Conservation (phyloP, 2,888 invertebrate species). For the Drosophila maculinotata region DNA sequence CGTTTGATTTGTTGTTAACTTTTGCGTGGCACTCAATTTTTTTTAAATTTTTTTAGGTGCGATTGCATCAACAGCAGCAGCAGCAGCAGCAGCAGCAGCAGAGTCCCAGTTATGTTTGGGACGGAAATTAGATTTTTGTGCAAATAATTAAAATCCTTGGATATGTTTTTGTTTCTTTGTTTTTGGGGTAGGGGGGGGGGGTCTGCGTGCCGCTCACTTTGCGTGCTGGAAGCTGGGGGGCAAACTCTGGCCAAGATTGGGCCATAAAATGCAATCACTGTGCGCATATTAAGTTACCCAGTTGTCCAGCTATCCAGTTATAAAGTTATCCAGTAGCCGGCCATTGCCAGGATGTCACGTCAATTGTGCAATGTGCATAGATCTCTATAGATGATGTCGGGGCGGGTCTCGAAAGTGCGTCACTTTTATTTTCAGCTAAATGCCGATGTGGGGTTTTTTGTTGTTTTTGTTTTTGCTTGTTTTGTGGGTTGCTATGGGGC, state of each 20-base stretch:
- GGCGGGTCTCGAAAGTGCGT: slow-evolving; percentile 61
- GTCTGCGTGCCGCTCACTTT: slow-evolving; percentile 60
- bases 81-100: slow-evolving; percentile 23
- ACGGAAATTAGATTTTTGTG: slow-evolving; percentile 75
- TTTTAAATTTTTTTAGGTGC: slow-evolving; percentile 9
- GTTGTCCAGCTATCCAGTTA: too few species aligned
- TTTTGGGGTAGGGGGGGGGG: too few species aligned
- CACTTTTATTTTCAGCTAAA: slow-evolving; percentile 21
- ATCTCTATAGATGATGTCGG: slow-evolving; percentile 13
- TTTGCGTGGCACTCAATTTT: slow-evolving; percentile 60
- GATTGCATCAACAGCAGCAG: slow-evolving; percentile 33
- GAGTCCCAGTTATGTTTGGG: slow-evolving; percentile 36
- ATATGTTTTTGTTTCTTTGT: slow-evolving; percentile 6
- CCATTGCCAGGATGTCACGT: slow-evolving; percentile 70
- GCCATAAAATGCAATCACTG: slow-evolving; percentile 67
- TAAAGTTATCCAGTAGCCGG: slow-evolving; percentile 24
- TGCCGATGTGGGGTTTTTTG: background rate
- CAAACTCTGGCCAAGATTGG: slow-evolving; percentile 31
- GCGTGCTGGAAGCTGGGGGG: slow-evolving; percentile 33
- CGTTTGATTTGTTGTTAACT: slow-evolving; percentile 72
- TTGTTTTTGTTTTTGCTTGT: background rate
- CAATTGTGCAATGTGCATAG: slow-evolving; percentile 59
- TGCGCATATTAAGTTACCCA: slow-evolving; percentile 68
- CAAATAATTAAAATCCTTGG: slow-evolving; percentile 76
- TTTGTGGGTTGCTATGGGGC: slow-evolving; percentile 42